Evolutionary conservation across 2,113 vertebrate genomes (phyloP).

Genomic region (Heterotis niloticus): DNA sequence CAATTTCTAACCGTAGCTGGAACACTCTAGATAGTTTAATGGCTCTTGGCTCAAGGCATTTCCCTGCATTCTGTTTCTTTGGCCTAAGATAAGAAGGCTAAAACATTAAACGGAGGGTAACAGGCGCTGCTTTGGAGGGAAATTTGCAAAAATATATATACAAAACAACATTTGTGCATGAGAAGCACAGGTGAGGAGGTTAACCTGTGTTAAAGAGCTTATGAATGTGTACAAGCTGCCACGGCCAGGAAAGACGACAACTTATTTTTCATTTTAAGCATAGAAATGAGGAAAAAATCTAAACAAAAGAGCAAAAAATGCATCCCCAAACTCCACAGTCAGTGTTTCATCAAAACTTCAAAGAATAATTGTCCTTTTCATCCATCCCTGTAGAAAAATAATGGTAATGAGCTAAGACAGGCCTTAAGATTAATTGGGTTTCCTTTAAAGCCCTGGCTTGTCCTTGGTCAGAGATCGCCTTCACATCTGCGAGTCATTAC

Average conservation of each 20-base stretch:
- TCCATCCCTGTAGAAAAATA: slow-evolving; percentile 56
- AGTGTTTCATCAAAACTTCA: slow-evolving; percentile 63
- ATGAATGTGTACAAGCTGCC: slow-evolving; percentile 3
- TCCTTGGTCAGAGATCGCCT: slow-evolving; percentile 50
- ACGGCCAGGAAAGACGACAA: slow-evolving; percentile 24
- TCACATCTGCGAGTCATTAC: slow-evolving; percentile 59
- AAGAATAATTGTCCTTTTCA: slow-evolving; percentile 65
- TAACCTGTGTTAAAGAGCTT: slow-evolving; percentile 19
- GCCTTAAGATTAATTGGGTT: slow-evolving; percentile 59
- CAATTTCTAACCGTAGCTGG: background rate
- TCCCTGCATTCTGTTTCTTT: background rate
- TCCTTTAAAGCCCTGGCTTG: slow-evolving; percentile 55
- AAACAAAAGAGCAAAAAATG: slow-evolving; percentile 44
- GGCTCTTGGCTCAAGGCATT: background rate
- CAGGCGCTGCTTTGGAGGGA: background rate
- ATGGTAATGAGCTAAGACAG: slow-evolving; percentile 56
- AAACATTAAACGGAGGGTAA: background rate
- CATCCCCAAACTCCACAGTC: slow-evolving; percentile 40
- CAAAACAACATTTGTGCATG: slow-evolving; percentile 2
- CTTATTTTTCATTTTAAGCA: slow-evolving; percentile 37
- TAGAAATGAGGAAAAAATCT: slow-evolving; percentile 24
- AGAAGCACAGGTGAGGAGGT: slow-evolving; percentile 1
- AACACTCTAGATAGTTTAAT: background rate
- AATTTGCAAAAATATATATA: slow-evolving; percentile 13
- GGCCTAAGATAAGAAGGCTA: background rate